Evolutionary conservation across 2,113 vertebrate genomes (phyloP).

Genomic region (Chaenocephalus aceratus): DNA sequence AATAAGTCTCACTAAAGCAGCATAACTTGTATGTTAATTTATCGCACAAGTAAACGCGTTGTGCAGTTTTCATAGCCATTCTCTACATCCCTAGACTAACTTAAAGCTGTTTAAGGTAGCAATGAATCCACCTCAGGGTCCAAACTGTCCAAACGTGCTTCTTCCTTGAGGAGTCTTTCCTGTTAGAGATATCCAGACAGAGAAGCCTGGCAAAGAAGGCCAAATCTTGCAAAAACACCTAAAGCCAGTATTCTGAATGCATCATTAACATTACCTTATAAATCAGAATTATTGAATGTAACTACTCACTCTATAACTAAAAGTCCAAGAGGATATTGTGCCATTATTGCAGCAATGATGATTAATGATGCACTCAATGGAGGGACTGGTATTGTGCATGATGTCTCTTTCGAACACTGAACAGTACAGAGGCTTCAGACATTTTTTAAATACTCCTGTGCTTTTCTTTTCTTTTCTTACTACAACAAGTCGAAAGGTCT

Average conservation of each 20-base stretch:
- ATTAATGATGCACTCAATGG: too few relatives aligned
- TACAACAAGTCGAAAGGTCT: too few relatives aligned
- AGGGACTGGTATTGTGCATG: too few relatives aligned
- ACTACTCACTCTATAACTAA: not conserved
- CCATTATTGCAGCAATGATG: not conserved
- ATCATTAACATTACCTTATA: not conserved
- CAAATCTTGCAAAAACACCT: not conserved
- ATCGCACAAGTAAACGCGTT: not conserved
- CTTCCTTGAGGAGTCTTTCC: not conserved
- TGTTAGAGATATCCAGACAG: not conserved
- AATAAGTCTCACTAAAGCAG: not conserved
- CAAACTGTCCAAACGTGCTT: not conserved
- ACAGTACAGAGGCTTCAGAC: too few relatives aligned
- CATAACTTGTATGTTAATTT: not conserved
- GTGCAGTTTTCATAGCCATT: not conserved
- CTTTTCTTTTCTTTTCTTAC: too few relatives aligned
- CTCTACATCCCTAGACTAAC: not conserved
- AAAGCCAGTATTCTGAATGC: not conserved
- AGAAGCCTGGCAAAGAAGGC: too few relatives aligned
- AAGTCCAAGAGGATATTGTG: not conserved
- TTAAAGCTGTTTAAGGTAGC: not conserved
- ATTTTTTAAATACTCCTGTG: not conserved
- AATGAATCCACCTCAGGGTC: not conserved
- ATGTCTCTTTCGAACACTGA: too few relatives aligned
- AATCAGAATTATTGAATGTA: not conserved